phyloP scores from a whole-genome alignment of 2,113 vertebrate species.

The Balaenoptera acutorostrata region DNA sequence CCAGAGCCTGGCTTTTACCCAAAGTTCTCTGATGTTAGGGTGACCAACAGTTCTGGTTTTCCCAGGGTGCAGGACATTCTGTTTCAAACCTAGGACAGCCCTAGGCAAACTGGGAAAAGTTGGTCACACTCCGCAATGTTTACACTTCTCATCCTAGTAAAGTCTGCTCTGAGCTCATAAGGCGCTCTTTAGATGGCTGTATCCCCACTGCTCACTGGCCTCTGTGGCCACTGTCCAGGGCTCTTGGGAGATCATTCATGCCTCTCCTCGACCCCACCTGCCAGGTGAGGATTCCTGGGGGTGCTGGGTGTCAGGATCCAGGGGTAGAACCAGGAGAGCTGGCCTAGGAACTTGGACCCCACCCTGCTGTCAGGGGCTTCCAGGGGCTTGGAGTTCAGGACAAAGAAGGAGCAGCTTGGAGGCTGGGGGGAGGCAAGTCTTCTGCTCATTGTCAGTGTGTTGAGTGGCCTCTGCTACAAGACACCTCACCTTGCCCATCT shows the following conservation, averaged over 20 bases:
- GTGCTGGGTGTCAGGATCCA: neutral
- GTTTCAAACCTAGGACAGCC: neutral
- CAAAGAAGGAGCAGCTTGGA: neutral
- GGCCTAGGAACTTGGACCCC: rapidly evolving
- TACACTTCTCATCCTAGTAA: neutral
- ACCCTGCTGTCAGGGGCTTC: neutral
- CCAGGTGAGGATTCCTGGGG: neutral
- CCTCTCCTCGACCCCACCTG: neutral
- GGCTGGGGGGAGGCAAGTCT: neutral
- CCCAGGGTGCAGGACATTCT: neutral
- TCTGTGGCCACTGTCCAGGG: rapidly evolving
- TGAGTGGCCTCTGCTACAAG: neutral
- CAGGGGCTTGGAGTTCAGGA: no score
- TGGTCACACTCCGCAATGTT: rapidly evolving
- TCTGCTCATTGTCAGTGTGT: neutral
- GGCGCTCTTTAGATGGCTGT: neutral
- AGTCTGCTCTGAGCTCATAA: rapidly evolving
- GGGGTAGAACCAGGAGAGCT: rapidly evolving
- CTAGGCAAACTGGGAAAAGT: rapidly evolving
- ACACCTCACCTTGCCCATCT: neutral
- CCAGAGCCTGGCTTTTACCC: neutral
- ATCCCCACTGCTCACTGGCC: neutral
- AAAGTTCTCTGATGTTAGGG: neutral
- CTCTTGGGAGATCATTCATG: neutral
- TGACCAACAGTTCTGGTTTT: neutral